Percentiles rank a stretch among this genome's conserved stretches.
phyloP scores from a whole-genome alignment of 2,888 invertebrate species.

The Sthenelais limicola region DNA sequence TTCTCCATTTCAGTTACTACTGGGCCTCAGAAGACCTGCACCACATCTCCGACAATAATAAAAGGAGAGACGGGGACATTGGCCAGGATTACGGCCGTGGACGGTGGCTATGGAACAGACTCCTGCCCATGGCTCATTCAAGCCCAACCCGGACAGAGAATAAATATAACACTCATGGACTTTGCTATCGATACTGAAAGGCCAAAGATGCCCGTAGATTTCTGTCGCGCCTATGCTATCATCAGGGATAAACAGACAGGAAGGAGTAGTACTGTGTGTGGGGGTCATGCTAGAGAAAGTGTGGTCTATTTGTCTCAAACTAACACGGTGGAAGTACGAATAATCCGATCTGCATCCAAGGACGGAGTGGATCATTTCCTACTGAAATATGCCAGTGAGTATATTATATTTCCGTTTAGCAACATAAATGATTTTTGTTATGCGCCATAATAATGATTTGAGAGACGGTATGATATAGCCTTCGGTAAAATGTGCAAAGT shows the following conservation, averaged over 20 bases:
- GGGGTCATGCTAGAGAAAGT: conserved; percentile 21
- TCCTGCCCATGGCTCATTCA: conserved; percentile 34
- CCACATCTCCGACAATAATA: conserved; percentile 23
- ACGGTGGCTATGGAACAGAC: conserved; percentile 37
- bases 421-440: too few species aligned
- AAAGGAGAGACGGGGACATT: conserved; percentile 6
- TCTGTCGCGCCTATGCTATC: conserved; percentile 39
- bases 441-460: too few species aligned
- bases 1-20: conserved; percentile 2
- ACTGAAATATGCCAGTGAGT: conserved; percentile 34
- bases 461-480: too few species aligned
- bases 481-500: too few species aligned
- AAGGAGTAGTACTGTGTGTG: conserved; percentile 38
- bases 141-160: conserved; percentile 44
- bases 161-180: conserved; percentile 47
- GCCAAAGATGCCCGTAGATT: conserved; percentile 1
- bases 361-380: conserved; percentile 20
- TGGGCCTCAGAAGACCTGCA: conserved; percentile 20
- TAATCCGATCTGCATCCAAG: conserved; percentile 9
- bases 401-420: too few species aligned
- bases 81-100: conserved; percentile 23
- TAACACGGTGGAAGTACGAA: conserved; percentile 30
- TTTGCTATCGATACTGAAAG: conserved; percentile 35
- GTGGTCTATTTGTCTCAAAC: conserved; percentile 28
- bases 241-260: conserved; percentile 30